Base-by-base conservation (phyloP, 2,797 vertebrate species). In the Myotis daubentonii region DNA sequence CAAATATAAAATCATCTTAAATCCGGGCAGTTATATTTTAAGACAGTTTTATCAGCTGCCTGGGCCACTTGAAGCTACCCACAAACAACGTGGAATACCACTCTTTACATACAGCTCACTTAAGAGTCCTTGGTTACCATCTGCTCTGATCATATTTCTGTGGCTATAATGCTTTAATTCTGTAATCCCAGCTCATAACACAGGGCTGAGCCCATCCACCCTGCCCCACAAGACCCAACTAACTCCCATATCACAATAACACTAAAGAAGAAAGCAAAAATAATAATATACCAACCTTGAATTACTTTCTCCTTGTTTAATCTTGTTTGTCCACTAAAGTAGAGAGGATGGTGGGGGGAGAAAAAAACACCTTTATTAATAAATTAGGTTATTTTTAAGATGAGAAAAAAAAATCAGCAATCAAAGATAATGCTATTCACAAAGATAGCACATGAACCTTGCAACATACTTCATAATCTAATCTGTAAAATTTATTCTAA, bases 251-350 rank as follows among this genome's bases (percentile, higher is more conserved):
- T 53, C 51, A n/a, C 36, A 60, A 19, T 36, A 68, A 81, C 66
- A 74, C 28, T 16, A 76, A 55, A 10, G 15, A 16, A 41, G 2
- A 92, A 8, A 86, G 22, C 36, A 76, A 80, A 89, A 80, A 62
- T 22, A 65, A 41, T 12, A 80, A 44, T 44, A 80, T 81, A 98
- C 98, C 44, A 97, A 99, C 99, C 99, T 99, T 99, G 99, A 33
- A 99, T 94, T 92, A 99, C 97, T 93, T 99, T 99, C 95, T 99
- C 98, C 98, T 99, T 99, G 97, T 99, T 99, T 98, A 98, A 99
- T 91, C 98, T 98, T 5, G 99, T 99, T 98, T 99, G 99, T 88
- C 99, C 99, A 98, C 99, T 99, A 98, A 96, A 98, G 98, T 1
- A 98, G 53, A 83, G 53, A 91, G 65, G 3, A 23, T 5, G 11